Conservation (phyloP, 2,113 vertebrate genomes). For the Paraplagusia blochii region DNA sequence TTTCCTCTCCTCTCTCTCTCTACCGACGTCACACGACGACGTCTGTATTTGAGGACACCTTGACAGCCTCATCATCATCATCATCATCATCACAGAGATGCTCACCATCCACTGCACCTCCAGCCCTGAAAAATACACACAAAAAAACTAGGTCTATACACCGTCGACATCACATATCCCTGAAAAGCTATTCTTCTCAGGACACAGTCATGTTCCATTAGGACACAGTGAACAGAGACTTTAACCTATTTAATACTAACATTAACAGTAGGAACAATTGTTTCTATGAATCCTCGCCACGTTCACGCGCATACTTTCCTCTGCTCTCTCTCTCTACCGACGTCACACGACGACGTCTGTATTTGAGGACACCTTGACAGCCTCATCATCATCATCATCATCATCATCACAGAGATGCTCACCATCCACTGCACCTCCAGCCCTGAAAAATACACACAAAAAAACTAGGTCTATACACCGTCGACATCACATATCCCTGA, state of each 20-base stretch:
- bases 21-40: slow-evolving; percentile 66
- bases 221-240: neutral
- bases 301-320: slow-evolving; percentile 41
- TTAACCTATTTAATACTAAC: too few species aligned
- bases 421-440: slow-evolving; percentile 21
- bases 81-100: slow-evolving; percentile 42
- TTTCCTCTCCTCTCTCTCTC: slow-evolving; percentile 11
- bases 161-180: neutral
- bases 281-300: too few species aligned
- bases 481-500: neutral
- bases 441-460: neutral
- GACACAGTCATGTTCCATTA: neutral
- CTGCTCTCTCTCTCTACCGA: slow-evolving; percentile 21
- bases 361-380: slow-evolving; percentile 77
- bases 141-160: neutral
- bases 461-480: neutral
- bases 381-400: slow-evolving; percentile 67
- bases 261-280: too few species aligned
- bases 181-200: neutral
- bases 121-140: slow-evolving; percentile 1
- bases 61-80: slow-evolving; percentile 71
- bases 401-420: slow-evolving; percentile 38
- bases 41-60: slow-evolving; percentile 77
- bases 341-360: slow-evolving; percentile 73
- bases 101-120: slow-evolving; percentile 28